phyloP scores from a whole-genome alignment of 2,113 vertebrate genomes.

The Merops nubicus region DNA sequence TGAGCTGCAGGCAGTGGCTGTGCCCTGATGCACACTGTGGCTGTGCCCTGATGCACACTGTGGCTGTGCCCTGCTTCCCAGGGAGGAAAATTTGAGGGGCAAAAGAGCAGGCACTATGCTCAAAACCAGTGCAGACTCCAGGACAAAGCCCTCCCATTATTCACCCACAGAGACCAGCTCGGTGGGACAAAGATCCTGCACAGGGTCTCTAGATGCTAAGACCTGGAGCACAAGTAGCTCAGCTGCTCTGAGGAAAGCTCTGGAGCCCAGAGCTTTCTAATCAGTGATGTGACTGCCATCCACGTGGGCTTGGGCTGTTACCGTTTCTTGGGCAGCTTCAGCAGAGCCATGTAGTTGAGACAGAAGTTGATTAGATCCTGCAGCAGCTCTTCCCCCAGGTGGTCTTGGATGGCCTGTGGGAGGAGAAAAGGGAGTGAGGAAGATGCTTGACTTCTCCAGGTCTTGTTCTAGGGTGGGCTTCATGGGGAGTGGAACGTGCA shows the following conservation, averaged over 20 bases:
- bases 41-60: too few species aligned
- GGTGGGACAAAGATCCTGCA: neutral
- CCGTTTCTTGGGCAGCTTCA: slow-evolving; percentile 97
- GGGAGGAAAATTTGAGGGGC: neutral
- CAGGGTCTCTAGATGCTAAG: neutral
- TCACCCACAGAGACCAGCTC: neutral
- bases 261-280: neutral
- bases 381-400: slow-evolving; percentile 93
- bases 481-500: neutral
- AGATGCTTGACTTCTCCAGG: neutral
- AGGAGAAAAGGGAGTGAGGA: neutral
- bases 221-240: neutral
- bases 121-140: neutral
- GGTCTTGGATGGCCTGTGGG: slow-evolving; percentile 92
- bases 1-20: neutral
- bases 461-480: too few species aligned
- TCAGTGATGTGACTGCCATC: neutral
- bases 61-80: neutral
- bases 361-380: slow-evolving; percentile 99
- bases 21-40: too few species aligned
- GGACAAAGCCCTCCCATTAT: neutral
- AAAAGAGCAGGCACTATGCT: neutral
- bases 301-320: neutral
- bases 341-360: slow-evolving; percentile 92
- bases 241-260: neutral